Percentiles rank a stretch among this genome's conserved stretches.
These are phyloP conservation scores for Microcebus lehilahytsara DNA, from an alignment of 2,113 vertebrate genomes.

Conservation along the genomic window DNA sequence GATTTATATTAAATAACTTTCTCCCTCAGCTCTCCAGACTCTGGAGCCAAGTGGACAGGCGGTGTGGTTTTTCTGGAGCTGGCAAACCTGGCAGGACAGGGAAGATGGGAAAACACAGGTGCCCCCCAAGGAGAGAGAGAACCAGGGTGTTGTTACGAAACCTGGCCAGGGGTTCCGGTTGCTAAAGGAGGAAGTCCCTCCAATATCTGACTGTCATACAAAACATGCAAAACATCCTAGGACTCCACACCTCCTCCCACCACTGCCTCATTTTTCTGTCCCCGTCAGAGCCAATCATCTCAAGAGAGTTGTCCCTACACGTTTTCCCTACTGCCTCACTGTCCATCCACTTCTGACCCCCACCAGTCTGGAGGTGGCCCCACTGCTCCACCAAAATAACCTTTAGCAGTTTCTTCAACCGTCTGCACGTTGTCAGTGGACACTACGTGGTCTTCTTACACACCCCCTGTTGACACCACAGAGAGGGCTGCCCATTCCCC, in stretches of 20 bases:
- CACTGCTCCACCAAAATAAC: background rate
- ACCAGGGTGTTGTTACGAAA: background rate
- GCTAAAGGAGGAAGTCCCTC: background rate
- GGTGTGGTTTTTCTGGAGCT: background rate
- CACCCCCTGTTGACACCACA: background rate
- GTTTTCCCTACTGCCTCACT: background rate
- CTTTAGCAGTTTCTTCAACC: background rate
- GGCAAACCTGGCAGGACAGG: background rate
- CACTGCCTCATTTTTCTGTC: background rate
- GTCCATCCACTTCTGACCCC: background rate
- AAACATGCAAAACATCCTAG: background rate
- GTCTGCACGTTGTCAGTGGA: background rate
- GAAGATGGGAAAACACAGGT: background rate
- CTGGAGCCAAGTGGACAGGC: background rate
- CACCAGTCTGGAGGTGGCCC: background rate
- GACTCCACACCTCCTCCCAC: background rate
- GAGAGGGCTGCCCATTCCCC: background rate
- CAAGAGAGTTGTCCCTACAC: background rate
- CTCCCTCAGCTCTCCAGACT: background rate
- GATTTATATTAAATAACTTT: background rate
- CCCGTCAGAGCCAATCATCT: background rate
- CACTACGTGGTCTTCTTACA: background rate
- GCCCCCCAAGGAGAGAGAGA: background rate
- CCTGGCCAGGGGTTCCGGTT: background rate
- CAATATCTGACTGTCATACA: background rate